Conservation (phyloP, 2,888 invertebrate genomes). For the Ashinkailepas kermadecensis region DNA sequence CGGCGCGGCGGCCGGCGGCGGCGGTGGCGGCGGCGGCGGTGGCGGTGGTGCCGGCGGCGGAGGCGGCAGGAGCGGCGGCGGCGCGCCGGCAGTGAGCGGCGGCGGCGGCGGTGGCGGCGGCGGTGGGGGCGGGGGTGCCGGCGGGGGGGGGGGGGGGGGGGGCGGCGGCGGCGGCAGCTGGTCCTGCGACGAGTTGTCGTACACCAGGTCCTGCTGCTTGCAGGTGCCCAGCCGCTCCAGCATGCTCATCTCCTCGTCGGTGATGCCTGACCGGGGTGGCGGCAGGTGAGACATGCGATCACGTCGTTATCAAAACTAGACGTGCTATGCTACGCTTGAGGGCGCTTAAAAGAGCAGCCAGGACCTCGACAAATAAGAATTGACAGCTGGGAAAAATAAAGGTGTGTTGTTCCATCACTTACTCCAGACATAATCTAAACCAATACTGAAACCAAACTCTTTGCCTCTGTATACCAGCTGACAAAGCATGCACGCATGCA, state of each 20-base stretch:
- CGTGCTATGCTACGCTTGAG: no score
- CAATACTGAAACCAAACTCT: no score
- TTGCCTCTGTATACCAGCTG: no score
- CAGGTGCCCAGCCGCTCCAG: constrained; percentile 37
- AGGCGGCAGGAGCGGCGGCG: neutral
- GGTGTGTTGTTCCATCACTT: no score
- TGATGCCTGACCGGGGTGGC: constrained; percentile 34
- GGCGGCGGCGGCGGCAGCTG: neutral
- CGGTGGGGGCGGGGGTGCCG: neutral
- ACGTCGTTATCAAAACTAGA: no score
- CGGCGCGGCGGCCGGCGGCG: neutral
- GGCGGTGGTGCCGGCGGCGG: neutral
- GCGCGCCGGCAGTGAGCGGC: neutral
- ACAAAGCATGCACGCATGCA: no score
- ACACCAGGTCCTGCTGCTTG: constrained; percentile 28
- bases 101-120: neutral
- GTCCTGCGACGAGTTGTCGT: constrained; percentile 26
- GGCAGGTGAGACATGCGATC: neutral
- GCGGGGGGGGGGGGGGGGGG: neutral
- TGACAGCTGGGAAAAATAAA: no score
- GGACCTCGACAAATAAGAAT: no score
- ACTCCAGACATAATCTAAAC: no score
- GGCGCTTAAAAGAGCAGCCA: no score
- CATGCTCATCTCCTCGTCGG: constrained; percentile 40
- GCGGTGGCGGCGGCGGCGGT: neutral